A percentile compares a stretch with the other conserved stretches of the same genome.
Conservation (phyloP, 2,888 invertebrate genomes). For the Eupithecia pulchellata region DNA sequence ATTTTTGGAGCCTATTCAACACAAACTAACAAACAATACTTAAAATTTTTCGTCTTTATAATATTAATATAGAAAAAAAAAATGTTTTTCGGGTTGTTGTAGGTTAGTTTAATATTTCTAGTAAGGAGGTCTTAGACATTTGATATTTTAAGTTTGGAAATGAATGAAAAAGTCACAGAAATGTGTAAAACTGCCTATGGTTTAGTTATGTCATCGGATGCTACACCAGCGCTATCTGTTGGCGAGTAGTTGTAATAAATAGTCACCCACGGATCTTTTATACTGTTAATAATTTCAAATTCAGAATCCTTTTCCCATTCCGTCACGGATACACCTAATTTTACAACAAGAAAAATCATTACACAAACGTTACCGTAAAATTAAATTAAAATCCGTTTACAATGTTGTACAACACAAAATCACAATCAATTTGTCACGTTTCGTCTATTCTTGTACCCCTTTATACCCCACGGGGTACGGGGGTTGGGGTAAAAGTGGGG, state of each 20-base stretch:
- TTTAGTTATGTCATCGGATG: background rate
- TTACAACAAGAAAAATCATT: conserved; percentile 32
- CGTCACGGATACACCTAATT: conserved; percentile 16
- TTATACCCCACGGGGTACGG: conserved; percentile 44
- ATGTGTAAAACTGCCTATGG: background rate
- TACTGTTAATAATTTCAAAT: conserved; percentile 7
- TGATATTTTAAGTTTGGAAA: background rate
- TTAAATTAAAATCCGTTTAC: conserved; percentile 67
- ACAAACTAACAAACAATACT: too few relatives aligned
- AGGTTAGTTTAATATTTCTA: too few relatives aligned
- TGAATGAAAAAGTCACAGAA: background rate
- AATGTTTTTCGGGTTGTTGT: too few relatives aligned
- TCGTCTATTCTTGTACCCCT: conserved; percentile 72
- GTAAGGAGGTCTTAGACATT: too few relatives aligned
- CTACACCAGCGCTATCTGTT: conserved; percentile 37
- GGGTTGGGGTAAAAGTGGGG: conserved; percentile 31
- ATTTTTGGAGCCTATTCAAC: too few relatives aligned
- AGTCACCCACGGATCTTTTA: background rate
- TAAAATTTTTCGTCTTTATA: too few relatives aligned
- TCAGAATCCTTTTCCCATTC: conserved; percentile 18
- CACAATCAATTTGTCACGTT: conserved; percentile 80
- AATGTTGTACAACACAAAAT: conserved; percentile 68
- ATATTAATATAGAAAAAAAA: too few relatives aligned
- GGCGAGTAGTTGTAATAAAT: conserved; percentile 29
- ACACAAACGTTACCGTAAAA: conserved; percentile 59